Percentiles rank a stretch among this genome's conserved stretches.
These are phyloP conservation scores for Platygyra sinensis DNA, from an alignment of 64 coral and sea anemone genomes.

Conservation along the genomic window DNA sequence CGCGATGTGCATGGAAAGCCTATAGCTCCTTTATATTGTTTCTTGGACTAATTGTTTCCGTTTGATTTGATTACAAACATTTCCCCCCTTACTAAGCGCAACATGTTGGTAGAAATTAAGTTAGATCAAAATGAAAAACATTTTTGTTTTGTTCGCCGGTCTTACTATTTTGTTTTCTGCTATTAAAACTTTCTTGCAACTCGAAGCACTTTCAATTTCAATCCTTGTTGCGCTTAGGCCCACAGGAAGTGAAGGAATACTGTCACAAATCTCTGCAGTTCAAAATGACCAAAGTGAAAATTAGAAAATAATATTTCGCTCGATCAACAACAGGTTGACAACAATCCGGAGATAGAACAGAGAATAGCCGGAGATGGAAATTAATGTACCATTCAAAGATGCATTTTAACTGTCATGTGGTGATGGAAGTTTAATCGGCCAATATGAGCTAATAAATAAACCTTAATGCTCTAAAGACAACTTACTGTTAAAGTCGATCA, in stretches of 20 bases:
- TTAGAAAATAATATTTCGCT: neutral
- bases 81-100: too few species aligned
- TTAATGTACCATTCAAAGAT: too few species aligned
- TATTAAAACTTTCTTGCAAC: neutral
- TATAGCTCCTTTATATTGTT: too few species aligned
- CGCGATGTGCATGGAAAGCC: too few species aligned
- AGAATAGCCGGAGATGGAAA: too few species aligned
- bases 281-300: neutral
- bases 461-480: neutral
- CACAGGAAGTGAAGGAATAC: neutral
- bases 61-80: too few species aligned
- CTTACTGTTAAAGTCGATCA: conserved; percentile 21
- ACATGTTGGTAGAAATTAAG: too few species aligned
- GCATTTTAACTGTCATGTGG: too few species aligned
- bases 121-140: too few species aligned
- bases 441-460: neutral
- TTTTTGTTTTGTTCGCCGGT: too few species aligned
- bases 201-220: neutral
- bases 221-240: neutral
- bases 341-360: neutral
- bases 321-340: neutral
- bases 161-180: neutral
- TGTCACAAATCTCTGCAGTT: neutral
- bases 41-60: too few species aligned
- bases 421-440: neutral